Percentiles rank a stretch among this genome's conserved stretches.
Evolutionary conservation across 1,140 invertebrate genomes (phyloP).

Genomic region (Drosophila pandora): DNA sequence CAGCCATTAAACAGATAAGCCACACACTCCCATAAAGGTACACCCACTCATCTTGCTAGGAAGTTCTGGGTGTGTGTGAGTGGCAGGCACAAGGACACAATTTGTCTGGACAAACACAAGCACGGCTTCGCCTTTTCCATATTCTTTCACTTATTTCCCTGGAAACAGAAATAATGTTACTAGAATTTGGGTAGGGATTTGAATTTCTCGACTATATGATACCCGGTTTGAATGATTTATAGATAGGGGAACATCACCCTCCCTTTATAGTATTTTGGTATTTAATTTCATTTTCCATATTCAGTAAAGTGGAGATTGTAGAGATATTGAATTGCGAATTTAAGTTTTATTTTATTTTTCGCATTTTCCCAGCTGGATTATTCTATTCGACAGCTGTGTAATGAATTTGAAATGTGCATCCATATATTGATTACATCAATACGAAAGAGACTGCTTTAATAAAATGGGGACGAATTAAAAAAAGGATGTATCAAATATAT

Average conservation of each 20-base stretch:
- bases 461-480: background rate
- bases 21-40: conserved; percentile 34
- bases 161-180: background rate
- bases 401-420: background rate
- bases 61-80: conserved; percentile 11
- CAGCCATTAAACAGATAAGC: conserved; percentile 76
- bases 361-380: background rate
- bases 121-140: conserved; percentile 32
- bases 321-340: no score
- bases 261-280: background rate
- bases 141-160: conserved; percentile 25
- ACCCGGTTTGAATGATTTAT: no score
- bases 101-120: conserved; percentile 68
- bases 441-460: background rate
- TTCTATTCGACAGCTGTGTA: background rate
- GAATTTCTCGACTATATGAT: no score
- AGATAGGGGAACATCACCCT: no score
- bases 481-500: conserved; percentile 14
- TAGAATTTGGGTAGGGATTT: background rate
- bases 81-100: conserved; percentile 54
- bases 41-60: conserved; percentile 9
- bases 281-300: background rate
- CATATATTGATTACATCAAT: background rate
- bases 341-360: background rate
- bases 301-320: background rate